Evolutionary conservation across 1,140 invertebrate genomes (phyloP).

Genomic region (Oncopodura yosiiana): DNA sequence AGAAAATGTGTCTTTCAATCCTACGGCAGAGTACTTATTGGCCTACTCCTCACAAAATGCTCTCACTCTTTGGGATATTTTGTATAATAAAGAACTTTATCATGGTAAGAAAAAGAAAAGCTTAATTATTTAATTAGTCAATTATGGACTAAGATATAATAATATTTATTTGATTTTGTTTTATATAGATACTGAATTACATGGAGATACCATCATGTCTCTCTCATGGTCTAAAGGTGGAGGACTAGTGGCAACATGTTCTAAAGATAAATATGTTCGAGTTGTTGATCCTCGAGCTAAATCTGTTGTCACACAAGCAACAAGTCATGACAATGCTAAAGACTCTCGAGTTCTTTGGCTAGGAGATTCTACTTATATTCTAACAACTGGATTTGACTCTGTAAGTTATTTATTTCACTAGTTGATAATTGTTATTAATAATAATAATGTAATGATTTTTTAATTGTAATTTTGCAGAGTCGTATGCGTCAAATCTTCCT

Average conservation of each 20-base stretch:
- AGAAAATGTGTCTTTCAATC: conserved; percentile 77
- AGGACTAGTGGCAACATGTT: conserved; percentile 57
- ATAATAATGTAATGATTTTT: not conserved
- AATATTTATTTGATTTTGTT: conserved; percentile 17
- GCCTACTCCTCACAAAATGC: conserved; percentile 69
- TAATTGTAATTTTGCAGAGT: conserved; percentile 43
- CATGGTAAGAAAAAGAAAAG: conserved; percentile 26
- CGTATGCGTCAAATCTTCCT: conserved; percentile 75
- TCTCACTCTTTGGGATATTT: conserved; percentile 77
- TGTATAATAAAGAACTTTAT: conserved; percentile 67
- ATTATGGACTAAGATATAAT: no score
- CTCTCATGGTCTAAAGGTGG: conserved; percentile 76
- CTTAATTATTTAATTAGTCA: no score
- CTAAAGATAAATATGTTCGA: conserved; percentile 73
- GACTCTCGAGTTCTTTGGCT: conserved; percentile 84
- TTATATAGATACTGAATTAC: conserved; percentile 59
- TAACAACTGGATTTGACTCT: conserved; percentile 61
- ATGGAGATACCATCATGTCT: conserved; percentile 72
- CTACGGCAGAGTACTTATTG: conserved; percentile 69
- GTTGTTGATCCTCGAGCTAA: conserved; percentile 65
- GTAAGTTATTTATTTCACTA: conserved; percentile 37
- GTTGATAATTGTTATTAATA: not conserved
- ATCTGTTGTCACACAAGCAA: conserved; percentile 46
- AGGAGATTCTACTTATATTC: conserved; percentile 64
- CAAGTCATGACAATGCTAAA: conserved; percentile 77